Evolutionary conservation across 2,888 invertebrate species (phyloP).

Genomic region (Laothoe populi): DNA sequence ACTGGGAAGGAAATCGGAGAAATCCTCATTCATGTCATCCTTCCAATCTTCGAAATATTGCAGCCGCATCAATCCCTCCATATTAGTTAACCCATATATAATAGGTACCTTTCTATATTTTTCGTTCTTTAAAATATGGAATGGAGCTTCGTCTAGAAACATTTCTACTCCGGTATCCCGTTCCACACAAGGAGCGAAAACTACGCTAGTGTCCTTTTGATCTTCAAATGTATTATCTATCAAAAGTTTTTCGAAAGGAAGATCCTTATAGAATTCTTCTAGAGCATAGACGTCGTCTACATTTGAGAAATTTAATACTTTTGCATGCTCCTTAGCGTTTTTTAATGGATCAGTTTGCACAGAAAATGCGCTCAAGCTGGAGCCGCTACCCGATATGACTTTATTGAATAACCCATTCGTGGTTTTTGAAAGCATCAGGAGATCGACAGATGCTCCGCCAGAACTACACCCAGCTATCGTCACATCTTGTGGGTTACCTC

Average conservation of each 20-base stretch:
- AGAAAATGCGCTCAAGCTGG: constrained; percentile 44
- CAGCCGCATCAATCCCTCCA: constrained; percentile 49
- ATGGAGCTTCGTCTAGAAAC: constrained; percentile 53
- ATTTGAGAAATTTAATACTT: constrained; percentile 45
- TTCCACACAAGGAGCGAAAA: constrained; percentile 46
- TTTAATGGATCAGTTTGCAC: constrained; percentile 57
- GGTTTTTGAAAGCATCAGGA: constrained; percentile 56
- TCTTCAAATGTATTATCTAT: constrained; percentile 29
- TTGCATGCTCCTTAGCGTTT: constrained; percentile 56
- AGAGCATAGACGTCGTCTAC: constrained; percentile 51
- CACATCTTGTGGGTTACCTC: constrained; percentile 65
- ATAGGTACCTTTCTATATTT: constrained; percentile 53
- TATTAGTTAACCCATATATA: constrained; percentile 55
- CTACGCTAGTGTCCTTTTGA: constrained; percentile 34
- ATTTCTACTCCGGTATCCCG: constrained; percentile 38
- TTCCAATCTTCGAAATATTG: constrained; percentile 42
- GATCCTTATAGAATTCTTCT: constrained; percentile 58
- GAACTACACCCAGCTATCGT: constrained; percentile 62
- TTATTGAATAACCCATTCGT: constrained; percentile 59
- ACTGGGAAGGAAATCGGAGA: constrained; percentile 46
- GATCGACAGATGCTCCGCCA: constrained; percentile 57
- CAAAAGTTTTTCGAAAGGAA: constrained; percentile 45
- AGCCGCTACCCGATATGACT: constrained; percentile 60
- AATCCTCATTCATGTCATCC: constrained; percentile 45
- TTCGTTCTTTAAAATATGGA: constrained; percentile 51